Evolutionary conservation across 2,888 invertebrate species (phyloP).

Genomic region (Sinodicranocentrus sp.): DNA sequence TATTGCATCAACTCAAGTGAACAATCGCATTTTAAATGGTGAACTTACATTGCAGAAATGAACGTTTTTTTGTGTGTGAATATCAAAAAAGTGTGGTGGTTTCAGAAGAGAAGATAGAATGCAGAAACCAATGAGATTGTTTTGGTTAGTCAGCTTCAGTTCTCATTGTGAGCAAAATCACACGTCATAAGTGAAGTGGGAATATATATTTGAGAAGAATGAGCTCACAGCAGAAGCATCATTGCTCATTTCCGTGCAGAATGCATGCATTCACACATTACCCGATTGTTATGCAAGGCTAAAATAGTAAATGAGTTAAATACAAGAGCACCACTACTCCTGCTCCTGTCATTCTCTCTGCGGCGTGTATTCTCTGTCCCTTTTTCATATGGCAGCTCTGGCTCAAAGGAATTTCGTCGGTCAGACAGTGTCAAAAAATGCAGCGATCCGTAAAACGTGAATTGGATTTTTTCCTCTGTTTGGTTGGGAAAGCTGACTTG

Average conservation of each 20-base stretch:
- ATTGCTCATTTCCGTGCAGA: conserved; percentile 52
- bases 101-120: background rate
- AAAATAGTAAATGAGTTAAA: conserved; percentile 24
- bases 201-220: background rate
- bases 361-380: too few relatives aligned
- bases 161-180: background rate
- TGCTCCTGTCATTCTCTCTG: conserved; percentile 32
- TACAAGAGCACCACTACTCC: conserved; percentile 19
- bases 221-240: conserved; percentile 14
- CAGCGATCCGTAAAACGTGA: conserved; percentile 48
- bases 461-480: conserved; percentile 36
- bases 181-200: conserved; percentile 8
- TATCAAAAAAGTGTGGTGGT: too few relatives aligned
- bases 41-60: background rate
- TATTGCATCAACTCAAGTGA: conserved; percentile 4
- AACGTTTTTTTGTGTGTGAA: conserved; percentile 14
- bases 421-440: conserved; percentile 47
- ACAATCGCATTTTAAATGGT: conserved; percentile 13
- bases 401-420: conserved; percentile 47
- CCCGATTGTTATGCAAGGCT: conserved; percentile 44
- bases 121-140: conserved; percentile 21
- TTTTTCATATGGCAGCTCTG: conserved; percentile 6
- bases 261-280: conserved; percentile 26
- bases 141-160: conserved; percentile 38
- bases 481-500: conserved; percentile 13